Base-by-base conservation (phyloP, 2,888 invertebrate species). In the Hydraecia micacea region DNA sequence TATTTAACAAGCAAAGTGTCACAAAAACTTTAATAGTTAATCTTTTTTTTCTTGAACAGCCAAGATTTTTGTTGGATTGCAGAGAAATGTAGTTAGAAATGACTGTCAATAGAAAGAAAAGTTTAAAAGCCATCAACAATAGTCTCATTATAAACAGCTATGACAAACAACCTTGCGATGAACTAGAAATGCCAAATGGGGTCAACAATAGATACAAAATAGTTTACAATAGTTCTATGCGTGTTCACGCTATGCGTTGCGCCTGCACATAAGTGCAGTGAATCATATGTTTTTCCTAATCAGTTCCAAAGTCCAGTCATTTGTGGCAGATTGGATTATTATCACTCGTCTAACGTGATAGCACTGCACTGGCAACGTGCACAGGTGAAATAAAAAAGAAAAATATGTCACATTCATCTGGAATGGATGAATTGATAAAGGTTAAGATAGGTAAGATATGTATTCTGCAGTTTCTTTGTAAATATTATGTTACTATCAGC, bases 241-340 rank as follows among this genome's bases (percentile, higher is more conserved):
- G 21, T 67, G 60, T 36, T 67, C 25, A 13, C 13, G 9, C 9
- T 25, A 18, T 46, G 67, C 46, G 52, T 8, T 42, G 46, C 36
- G 21, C 36, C 18, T 52, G 46, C 52, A 32, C 79, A 67, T 74
- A 39, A n/a, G 9, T 72, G 28, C 65, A 62, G 25, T 62, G 73
- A 67, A 63, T 60, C 60, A 69, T 46, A 42, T 46, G 32, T 36
- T 60, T 60, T 63, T 52, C 60, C 15, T 72, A 52, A 77, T 72
- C 60, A 15, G 68, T 28, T 80, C 76, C 46, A 87, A 32, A 84
- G 84, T 86, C 73, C 83, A 76, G 25, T 73, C 52, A 63, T 72
- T 72, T 67, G 28, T 73, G 70, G 67, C 25, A 46, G n/a, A 68
- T 46, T 36, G n/a, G 36, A 55, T 77, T 21, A 52, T 84, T 83